Percentiles rank a stretch among this genome's conserved stretches.
Conservation (phyloP, 2,113 vertebrate species). For the Peromyscus leucopus region DNA sequence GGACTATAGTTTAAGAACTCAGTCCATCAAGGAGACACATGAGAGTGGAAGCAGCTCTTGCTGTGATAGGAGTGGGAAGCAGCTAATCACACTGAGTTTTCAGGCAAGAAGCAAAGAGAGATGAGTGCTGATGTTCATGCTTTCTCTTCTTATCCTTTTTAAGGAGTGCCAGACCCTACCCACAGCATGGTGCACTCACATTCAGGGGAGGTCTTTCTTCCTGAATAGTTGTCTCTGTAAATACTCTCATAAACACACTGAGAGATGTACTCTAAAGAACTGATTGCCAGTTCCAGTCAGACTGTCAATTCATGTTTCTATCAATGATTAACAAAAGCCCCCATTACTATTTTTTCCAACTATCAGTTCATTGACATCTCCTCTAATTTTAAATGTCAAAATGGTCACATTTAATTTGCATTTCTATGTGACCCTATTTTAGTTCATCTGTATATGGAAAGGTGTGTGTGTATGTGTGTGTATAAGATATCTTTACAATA, state of each 20-base stretch:
- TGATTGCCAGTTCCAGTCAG: not conserved
- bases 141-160: not conserved
- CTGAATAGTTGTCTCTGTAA: not conserved
- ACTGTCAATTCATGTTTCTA: not conserved
- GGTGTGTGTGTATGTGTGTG: not conserved
- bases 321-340: not conserved
- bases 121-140: not conserved
- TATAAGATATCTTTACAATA: not conserved
- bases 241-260: not conserved
- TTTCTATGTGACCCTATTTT: constrained; percentile 9
- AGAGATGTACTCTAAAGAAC: not conserved
- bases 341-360: not conserved
- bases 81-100: not conserved
- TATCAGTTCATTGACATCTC: constrained; percentile 7
- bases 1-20: not conserved
- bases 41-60: not conserved
- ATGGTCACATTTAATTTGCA: not conserved
- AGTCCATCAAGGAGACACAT: not conserved
- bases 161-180: not conserved
- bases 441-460: not conserved
- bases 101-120: not conserved
- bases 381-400: constrained; percentile 17
- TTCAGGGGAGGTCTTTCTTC: not conserved
- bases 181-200: not conserved
- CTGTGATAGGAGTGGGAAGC: not conserved